Evolutionary conservation across 1,140 invertebrate genomes (phyloP).

Genomic region (Lutraria rhynchaena): DNA sequence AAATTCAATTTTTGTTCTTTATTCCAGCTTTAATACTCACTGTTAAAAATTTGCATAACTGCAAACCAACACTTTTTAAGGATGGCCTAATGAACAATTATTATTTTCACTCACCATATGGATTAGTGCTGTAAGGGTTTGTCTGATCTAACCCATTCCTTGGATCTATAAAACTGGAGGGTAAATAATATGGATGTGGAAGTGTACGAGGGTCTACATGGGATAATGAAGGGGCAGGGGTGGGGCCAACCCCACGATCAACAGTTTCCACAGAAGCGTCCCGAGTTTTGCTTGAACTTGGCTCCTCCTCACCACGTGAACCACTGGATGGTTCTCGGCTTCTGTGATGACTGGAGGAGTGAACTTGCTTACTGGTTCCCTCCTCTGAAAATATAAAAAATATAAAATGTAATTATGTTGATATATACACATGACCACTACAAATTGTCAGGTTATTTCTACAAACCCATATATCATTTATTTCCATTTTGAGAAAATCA

Average conservation of each 20-base stretch:
- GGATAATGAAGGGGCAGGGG: slow-evolving; percentile 71
- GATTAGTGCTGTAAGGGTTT: slow-evolving; percentile 38
- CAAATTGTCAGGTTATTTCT: too few relatives aligned
- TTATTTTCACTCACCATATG: slow-evolving; percentile 76
- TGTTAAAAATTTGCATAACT: too few relatives aligned
- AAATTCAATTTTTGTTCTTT: too few relatives aligned
- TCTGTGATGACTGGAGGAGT: slow-evolving; percentile 24
- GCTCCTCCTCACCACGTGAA: slow-evolving; percentile 72
- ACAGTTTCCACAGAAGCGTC: slow-evolving; percentile 73
- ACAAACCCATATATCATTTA: too few relatives aligned
- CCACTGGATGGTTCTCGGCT: slow-evolving; percentile 37
- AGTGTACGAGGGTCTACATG: slow-evolving; percentile 60
- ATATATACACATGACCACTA: not conserved
- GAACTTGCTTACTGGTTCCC: slow-evolving; percentile 31
- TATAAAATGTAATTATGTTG: not conserved
- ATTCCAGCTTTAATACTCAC: too few relatives aligned
- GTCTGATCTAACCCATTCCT: slow-evolving; percentile 74
- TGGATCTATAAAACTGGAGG: slow-evolving; percentile 65
- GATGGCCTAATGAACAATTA: too few relatives aligned
- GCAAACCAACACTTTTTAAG: too few relatives aligned
- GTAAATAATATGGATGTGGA: slow-evolving; percentile 64
- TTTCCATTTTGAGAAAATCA: too few relatives aligned
- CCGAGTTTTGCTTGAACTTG: slow-evolving; percentile 57
- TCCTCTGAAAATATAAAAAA: slow-evolving; percentile 39
- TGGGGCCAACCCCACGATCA: slow-evolving; percentile 77